A percentile compares a stretch with the other conserved stretches of the same genome.
Conservation (phyloP, 35 echinoderm and acorn worm genomes). For the Nesometra sesokonis region DNA sequence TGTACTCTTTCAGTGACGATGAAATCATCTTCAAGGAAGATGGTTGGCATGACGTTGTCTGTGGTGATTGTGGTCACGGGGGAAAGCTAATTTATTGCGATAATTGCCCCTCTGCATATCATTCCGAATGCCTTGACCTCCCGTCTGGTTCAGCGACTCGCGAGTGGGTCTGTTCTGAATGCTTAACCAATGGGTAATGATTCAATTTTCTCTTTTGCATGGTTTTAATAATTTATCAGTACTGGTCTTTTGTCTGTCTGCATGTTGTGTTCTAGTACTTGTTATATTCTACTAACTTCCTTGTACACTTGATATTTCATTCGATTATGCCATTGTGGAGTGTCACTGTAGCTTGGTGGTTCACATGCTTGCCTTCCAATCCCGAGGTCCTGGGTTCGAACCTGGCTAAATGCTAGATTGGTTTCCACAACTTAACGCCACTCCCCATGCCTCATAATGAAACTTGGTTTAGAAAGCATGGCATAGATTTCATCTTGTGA, state of each 20-base stretch:
- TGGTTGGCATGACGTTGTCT: constrained; percentile 25
- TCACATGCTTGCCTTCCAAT: no score
- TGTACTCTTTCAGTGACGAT: constrained; percentile 24
- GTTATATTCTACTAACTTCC: no score
- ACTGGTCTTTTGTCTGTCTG: not conserved
- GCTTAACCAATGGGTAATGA: not conserved
- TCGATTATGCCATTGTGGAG: no score
- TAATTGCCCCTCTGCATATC: constrained; percentile 57
- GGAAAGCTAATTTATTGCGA: constrained; percentile 75
- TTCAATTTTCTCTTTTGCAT: not conserved
- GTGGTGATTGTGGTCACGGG: constrained; percentile 62
- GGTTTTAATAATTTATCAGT: not conserved
- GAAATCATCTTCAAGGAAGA: constrained; percentile 34
- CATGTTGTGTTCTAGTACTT: not conserved
- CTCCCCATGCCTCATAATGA: no score
- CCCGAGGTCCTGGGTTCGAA: no score
- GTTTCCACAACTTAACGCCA: no score
- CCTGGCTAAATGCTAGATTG: no score
- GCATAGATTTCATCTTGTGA: no score
- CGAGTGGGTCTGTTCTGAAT: constrained; percentile 17
- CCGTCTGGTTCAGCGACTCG: constrained; percentile 6
- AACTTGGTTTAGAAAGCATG: no score
- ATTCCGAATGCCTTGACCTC: constrained; percentile 53
- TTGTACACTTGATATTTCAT: no score
- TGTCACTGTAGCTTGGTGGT: no score